Base-by-base conservation (phyloP, 1,140 invertebrate genomes). In the Bombus superbus region DNA sequence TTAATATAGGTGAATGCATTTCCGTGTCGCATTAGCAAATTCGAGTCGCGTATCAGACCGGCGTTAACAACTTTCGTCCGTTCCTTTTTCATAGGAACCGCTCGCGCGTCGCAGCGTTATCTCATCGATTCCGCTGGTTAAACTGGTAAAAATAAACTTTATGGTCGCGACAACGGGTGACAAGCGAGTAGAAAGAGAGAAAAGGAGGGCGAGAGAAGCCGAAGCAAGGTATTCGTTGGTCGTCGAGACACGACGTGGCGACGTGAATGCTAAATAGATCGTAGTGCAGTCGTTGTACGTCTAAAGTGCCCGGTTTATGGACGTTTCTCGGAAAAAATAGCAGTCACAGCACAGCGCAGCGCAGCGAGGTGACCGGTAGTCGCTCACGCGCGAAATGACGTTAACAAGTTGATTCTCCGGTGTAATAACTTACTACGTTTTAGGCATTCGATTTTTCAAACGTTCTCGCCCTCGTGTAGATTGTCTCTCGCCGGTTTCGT, bases 291-390 rank as follows among this genome's bases (percentile, higher is more conserved):
- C 53, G 75, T 75, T 66, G 44, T 84, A 78, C 87, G 73, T 86
- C 82, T 93, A 94, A 94, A 94, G 93, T 94, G 93, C 94, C 76
- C 86, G 89, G 88, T 90, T 94, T 93, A 93, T 92, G 90, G 88
- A 92, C 91, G 88, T 87, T 89, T 86, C 85, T 88, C 80, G 44
- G 88, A 81, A 90, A 89, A 91, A 92, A 93, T 91, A 89, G 90
- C 66, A 82, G 86, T 83, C 86, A 89, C 66, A 44, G 42, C 53
- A 18, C 18, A 15, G 32, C 40, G 57, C 42, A 82, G 40, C 62
- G 82, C 3, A 28, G 57, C 57, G 38, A 35, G 82, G 44, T 88
- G 89, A 91, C 89, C 90, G 62, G 90, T 91, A 90, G 90, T 88
- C 89, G 75, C 59, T 90, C 89, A 88, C 89, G 89, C 88, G 87